These are phyloP conservation scores for Dichetophora obliterata DNA, from an alignment of 2,888 invertebrate genomes.

Conservation along the genomic window DNA sequence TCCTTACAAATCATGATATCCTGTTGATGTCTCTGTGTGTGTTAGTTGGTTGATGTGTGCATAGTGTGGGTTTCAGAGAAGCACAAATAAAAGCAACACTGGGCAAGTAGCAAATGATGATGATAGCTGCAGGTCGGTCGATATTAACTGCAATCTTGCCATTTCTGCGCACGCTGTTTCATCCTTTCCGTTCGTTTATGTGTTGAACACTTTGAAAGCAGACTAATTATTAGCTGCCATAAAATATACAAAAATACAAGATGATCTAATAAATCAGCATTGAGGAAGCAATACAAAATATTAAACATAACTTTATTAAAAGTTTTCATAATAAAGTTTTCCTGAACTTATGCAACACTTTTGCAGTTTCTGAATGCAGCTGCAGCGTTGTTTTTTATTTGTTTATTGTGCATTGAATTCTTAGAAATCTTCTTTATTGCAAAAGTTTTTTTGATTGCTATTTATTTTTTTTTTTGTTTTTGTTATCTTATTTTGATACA, in stretches of 20 bases:
- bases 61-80: neutral
- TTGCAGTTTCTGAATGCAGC: neutral
- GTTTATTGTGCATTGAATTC: neutral
- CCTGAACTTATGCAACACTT: slow-evolving; percentile 11
- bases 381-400: neutral
- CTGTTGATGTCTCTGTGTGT: neutral
- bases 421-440: neutral
- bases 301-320: slow-evolving; percentile 24
- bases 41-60: neutral
- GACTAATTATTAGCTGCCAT: too few species aligned
- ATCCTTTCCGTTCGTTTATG: neutral
- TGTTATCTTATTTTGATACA: neutral
- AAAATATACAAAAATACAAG: too few species aligned
- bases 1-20: slow-evolving; percentile 23
- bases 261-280: too few species aligned
- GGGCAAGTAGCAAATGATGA: neutral
- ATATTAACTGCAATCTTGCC: neutral
- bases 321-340: slow-evolving; percentile 21
- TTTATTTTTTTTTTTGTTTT: neutral
- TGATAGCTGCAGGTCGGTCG: neutral
- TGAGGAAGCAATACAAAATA: slow-evolving; percentile 8
- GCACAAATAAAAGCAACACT: neutral
- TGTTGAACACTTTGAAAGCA: too few species aligned
- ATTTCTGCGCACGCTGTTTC: neutral
- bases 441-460: neutral